Percentiles rank a stretch among this genome's conserved stretches.
Evolutionary conservation across 2,113 vertebrate species (phyloP).

Genomic region (Ariopsis seemanni): DNA sequence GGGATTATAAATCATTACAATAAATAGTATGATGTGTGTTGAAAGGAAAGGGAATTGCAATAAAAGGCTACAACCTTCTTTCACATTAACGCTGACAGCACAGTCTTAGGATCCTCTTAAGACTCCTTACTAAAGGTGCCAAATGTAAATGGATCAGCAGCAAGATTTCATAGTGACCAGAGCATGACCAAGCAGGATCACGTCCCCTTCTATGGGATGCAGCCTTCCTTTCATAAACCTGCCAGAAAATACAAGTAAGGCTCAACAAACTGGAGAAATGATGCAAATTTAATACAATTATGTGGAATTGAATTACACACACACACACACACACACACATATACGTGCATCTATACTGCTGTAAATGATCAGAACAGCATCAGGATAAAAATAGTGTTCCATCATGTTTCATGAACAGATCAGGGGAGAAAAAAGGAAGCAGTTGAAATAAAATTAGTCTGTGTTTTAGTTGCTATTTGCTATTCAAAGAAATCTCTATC

Average conservation of each 20-base stretch:
- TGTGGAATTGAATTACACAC: too few species aligned
- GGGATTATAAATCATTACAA: not conserved
- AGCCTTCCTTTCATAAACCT: not conserved
- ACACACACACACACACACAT: too few species aligned
- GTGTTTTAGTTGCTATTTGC: too few species aligned
- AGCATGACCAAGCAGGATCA: too few species aligned
- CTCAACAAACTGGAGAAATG: not conserved
- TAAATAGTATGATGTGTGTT: not conserved
- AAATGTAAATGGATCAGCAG: too few species aligned
- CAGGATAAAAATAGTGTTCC: not conserved
- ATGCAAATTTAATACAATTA: too few species aligned
- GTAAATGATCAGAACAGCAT: not conserved
- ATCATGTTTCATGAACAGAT: not conserved
- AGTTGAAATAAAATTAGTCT: too few species aligned
- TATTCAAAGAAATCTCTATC: too few species aligned
- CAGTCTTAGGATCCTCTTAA: not conserved
- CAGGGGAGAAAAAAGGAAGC: not conserved
- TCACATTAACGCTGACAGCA: not conserved
- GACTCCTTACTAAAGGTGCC: too few species aligned
- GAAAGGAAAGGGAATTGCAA: not conserved
- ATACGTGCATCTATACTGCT: too few species aligned
- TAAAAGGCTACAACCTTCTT: not conserved
- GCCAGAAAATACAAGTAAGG: not conserved
- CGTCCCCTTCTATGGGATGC: too few species aligned
- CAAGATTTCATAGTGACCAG: too few species aligned